Conservation (phyloP, 2,797 vertebrate species). For the Sciurus carolinensis region DNA sequence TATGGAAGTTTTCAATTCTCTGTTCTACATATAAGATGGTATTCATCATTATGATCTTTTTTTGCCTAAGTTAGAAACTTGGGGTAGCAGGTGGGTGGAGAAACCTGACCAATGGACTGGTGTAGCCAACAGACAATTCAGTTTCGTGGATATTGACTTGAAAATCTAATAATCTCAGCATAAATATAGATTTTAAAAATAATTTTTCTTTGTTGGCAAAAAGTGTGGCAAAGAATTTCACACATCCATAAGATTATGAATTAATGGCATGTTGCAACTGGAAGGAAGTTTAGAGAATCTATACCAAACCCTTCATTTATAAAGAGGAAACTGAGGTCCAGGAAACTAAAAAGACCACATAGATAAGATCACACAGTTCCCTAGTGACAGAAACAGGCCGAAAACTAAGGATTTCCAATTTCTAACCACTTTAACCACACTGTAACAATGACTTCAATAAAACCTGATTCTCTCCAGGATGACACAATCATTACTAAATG, state of each 20-base stretch:
- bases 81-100: too few relatives aligned
- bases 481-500: background rate
- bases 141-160: background rate
- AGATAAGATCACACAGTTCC: background rate
- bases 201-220: background rate
- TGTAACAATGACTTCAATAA: background rate
- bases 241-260: background rate
- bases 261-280: background rate
- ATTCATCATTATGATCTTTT: background rate
- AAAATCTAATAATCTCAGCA: background rate
- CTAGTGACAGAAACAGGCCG: background rate
- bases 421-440: background rate
- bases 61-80: background rate
- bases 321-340: background rate
- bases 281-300: background rate
- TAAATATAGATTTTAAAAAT: background rate
- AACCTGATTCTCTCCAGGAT: background rate
- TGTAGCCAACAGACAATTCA: background rate
- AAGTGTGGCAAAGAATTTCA: background rate
- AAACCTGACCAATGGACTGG: background rate
- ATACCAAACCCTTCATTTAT: conserved; percentile 1
- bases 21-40: background rate
- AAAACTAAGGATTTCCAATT: background rate
- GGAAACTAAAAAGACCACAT: background rate
- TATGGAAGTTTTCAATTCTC: background rate